phyloP scores from a whole-genome alignment of 2,888 invertebrate species.

The Lycophotia porphyrea region DNA sequence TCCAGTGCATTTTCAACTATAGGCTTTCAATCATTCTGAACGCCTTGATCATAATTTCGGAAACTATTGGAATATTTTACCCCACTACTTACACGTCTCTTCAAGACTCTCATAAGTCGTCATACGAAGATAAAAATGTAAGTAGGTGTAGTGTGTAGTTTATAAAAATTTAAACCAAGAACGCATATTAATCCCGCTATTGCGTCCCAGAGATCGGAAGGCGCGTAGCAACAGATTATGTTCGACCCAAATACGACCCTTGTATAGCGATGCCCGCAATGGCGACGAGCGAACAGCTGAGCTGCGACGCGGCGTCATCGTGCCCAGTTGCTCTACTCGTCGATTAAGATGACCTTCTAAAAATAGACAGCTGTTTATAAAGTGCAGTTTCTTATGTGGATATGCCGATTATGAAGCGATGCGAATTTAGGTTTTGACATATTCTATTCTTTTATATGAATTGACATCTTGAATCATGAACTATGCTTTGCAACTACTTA shows the following conservation, averaged over 20 bases:
- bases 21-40: background rate
- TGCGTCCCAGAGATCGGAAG: slow-evolving; percentile 49
- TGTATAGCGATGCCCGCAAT: slow-evolving; percentile 46
- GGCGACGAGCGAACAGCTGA: slow-evolving; percentile 62
- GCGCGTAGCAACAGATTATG: slow-evolving; percentile 61
- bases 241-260: slow-evolving; percentile 62
- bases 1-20: background rate
- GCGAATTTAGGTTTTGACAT: background rate
- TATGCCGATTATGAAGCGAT: background rate
- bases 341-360: slow-evolving; percentile 44
- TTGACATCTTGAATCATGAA: background rate
- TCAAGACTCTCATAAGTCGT: background rate
- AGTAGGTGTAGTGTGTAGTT: background rate
- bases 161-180: slow-evolving; percentile 32
- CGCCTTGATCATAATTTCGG: background rate
- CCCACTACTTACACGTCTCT: background rate
- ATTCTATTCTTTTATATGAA: too few species aligned
- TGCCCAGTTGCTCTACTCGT: slow-evolving; percentile 54
- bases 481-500: background rate
- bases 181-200: slow-evolving; percentile 19
- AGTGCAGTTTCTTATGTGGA: slow-evolving; percentile 3
- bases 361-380: slow-evolving; percentile 19
- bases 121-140: slow-evolving; percentile 6
- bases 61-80: background rate
- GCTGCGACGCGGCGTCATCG: slow-evolving; percentile 43